These are phyloP conservation scores for Ommatoiulus sabulosus DNA, from an alignment of 2,888 invertebrate species.

Conservation along the genomic window DNA sequence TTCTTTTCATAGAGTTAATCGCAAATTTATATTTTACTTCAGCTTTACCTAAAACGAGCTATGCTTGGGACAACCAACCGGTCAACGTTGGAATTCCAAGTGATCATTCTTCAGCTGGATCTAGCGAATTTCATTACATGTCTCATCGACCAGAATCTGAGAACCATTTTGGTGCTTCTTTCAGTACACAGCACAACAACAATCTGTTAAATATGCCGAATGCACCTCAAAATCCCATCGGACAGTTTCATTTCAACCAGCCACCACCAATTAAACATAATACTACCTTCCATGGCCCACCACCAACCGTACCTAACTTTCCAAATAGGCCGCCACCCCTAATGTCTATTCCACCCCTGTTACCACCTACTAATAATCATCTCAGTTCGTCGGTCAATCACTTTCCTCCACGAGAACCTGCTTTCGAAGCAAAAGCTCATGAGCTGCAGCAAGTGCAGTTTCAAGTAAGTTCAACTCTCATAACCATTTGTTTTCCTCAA, in stretches of 20 bases:
- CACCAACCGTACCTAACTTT: not conserved
- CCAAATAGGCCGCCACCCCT: constrained; percentile 23
- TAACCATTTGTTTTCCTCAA: too few relatives aligned
- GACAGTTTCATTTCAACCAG: constrained; percentile 22
- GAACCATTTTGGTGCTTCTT: not conserved
- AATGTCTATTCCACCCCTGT: constrained; percentile 33
- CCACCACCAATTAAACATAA: constrained; percentile 35
- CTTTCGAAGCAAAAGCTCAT: not conserved
- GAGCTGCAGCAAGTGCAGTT: constrained; percentile 18
- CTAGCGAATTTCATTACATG: not conserved
- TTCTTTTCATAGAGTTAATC: too few relatives aligned
- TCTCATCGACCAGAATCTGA: not conserved
- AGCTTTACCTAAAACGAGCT: not conserved
- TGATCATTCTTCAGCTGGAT: not conserved
- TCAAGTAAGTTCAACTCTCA: not conserved
- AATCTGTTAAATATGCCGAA: not conserved
- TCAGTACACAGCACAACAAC: not conserved
- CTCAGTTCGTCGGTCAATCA: not conserved
- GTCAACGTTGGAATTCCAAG: not conserved
- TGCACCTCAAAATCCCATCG: not conserved
- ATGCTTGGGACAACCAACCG: not conserved
- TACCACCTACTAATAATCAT: not conserved
- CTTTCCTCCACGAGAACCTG: constrained; percentile 37
- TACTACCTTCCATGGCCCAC: not conserved
- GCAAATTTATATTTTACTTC: not conserved